Evolutionary conservation across 2,888 invertebrate species (phyloP).

Genomic region (Malthinus flaveolus): DNA sequence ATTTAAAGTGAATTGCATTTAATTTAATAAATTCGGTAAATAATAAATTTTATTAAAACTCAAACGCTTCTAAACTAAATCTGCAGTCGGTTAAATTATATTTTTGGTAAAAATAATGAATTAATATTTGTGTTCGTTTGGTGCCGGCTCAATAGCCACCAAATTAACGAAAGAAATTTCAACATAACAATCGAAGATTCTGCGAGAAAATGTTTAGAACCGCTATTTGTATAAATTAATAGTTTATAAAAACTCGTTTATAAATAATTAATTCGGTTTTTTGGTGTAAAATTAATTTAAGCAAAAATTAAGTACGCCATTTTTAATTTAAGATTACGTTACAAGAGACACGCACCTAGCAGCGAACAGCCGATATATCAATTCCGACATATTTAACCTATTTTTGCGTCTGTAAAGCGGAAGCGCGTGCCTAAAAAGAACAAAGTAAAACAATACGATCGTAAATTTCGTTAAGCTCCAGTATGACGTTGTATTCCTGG

Average conservation of each 20-base stretch:
- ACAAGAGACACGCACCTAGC: conserved; percentile 1
- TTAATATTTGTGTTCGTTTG: background rate
- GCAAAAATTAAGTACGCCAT: conserved; percentile 1
- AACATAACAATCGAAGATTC: too few species aligned
- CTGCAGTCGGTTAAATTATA: too few species aligned
- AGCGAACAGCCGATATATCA: conserved; percentile 2
- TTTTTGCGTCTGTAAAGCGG: conserved; percentile 18
- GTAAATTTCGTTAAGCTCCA: conserved; percentile 24
- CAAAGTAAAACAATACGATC: conserved; percentile 6
- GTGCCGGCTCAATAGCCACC: background rate
- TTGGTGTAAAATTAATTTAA: background rate
- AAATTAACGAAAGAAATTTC: background rate
- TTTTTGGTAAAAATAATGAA: background rate
- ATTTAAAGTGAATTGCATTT: background rate
- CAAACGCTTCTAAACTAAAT: too few species aligned
- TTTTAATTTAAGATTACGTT: conserved; percentile 2
- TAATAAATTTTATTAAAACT: background rate
- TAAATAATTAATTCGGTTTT: too few species aligned
- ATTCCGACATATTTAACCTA: conserved; percentile 28
- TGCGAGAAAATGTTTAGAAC: too few species aligned
- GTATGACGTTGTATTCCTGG: conserved; percentile 49
- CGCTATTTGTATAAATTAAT: too few species aligned
- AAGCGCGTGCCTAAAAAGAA: conserved; percentile 18
- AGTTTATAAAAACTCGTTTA: too few species aligned
- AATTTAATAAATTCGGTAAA: background rate